Evolutionary conservation across 2,113 vertebrate genomes (phyloP).

Genomic region (Philantomba maxwellii): DNA sequence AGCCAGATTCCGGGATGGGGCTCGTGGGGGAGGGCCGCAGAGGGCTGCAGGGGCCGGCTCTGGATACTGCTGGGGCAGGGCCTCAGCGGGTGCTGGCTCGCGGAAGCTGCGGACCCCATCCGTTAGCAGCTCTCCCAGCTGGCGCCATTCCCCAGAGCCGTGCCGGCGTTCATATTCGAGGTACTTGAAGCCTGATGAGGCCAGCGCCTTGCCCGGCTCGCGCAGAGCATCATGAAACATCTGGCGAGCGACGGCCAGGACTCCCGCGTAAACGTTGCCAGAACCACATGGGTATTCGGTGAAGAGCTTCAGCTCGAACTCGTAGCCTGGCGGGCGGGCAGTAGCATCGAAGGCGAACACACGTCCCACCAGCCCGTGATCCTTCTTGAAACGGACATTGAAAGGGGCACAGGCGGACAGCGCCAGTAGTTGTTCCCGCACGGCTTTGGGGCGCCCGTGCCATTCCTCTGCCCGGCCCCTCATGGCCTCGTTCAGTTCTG

Average conservation of each 20-base stretch:
- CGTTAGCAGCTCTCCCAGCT: slow-evolving; percentile 87
- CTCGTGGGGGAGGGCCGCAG: slow-evolving; percentile 69
- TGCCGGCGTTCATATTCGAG: slow-evolving; percentile 90
- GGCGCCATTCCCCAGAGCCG: slow-evolving; percentile 88
- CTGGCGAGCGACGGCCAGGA: slow-evolving; percentile 86
- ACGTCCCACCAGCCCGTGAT: slow-evolving; percentile 85
- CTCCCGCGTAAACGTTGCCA: slow-evolving; percentile 85
- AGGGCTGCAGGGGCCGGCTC: slow-evolving; percentile 77
- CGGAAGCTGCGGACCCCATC: slow-evolving; percentile 88
- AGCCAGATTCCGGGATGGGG: slow-evolving; percentile 71
- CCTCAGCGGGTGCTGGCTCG: slow-evolving; percentile 81
- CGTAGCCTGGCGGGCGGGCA: slow-evolving; percentile 75
- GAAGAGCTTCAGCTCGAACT: slow-evolving; percentile 89
- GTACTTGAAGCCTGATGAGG: slow-evolving; percentile 88
- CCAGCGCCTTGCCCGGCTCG: slow-evolving; percentile 85
- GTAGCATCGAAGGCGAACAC: slow-evolving; percentile 88
- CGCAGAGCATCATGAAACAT: slow-evolving; percentile 91
- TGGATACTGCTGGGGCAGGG: slow-evolving; percentile 84
- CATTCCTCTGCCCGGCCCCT: slow-evolving; percentile 87
- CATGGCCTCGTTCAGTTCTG: slow-evolving; percentile 85
- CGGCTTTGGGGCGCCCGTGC: slow-evolving; percentile 85
- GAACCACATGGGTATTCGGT: slow-evolving; percentile 88
- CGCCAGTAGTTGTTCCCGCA: slow-evolving; percentile 84
- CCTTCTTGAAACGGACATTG: slow-evolving; percentile 91
- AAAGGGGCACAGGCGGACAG: slow-evolving; percentile 87